Evolutionary conservation across 2,797 vertebrate species (phyloP), one percentile per base, ranked within the genome.

Genomic region (Falco concolor): DNA sequence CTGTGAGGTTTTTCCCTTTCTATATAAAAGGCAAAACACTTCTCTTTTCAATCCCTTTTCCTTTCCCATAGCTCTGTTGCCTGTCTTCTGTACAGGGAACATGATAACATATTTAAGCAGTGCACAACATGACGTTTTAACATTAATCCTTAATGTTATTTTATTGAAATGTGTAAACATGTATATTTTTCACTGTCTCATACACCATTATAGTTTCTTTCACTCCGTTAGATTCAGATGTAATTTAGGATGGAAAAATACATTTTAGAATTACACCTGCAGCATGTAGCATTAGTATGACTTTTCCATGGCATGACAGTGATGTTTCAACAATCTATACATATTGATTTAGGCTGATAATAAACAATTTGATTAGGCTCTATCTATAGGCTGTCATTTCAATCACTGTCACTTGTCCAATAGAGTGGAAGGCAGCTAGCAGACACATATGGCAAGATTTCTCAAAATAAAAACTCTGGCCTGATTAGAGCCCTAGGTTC

Each of bases 321-420:
- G 99, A 99, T 99, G 99, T 99, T 99, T 99, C 99, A 98, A 98
- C 99, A 99, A 99, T 99, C 99, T 99, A 99, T 99, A 99, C 98
- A 99, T 99, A 99, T 99, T 99, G 99, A 99, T 99, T 99, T 98
- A 98, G 98, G 98, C 98, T 99, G 98, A 99, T 99, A 99, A 99
- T 99, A 99, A 99, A 99, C 99, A 99, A 99, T 99, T 99, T 99
- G 99, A 99, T 99, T 99, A 99, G 99, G 99, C 98, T 98, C 99
- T 99, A 99, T 99, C 99, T 99, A 98, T 98, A 98, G 99, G 98
- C 99, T 99, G 99, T 99, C 99, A 99, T 99, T 99, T 99, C 99
- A 99, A 99, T 99, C 99, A 99, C 98, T 98, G 98, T 98, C 98
- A 98, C 98, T 97, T 98, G 98, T 98, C 98, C 98, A 98, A 98